phyloP scores from a whole-genome alignment of 2,113 vertebrate species.

The Vidua macroura region DNA sequence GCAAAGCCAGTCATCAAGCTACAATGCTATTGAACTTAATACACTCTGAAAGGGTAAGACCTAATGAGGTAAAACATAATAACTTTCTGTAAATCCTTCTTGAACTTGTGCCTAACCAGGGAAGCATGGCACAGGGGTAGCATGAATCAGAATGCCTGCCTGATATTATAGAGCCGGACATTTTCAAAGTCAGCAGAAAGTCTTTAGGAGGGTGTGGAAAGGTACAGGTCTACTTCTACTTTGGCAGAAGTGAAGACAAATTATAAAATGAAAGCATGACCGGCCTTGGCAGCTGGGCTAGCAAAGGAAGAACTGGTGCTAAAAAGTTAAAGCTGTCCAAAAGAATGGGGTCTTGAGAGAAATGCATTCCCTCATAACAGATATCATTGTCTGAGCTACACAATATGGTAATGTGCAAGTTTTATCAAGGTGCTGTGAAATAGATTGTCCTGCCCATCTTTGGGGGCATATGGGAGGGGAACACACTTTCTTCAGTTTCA shows the following conservation, averaged over 20 bases:
- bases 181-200: neutral
- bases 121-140: neutral
- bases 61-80: conserved; percentile 5
- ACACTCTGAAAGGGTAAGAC: neutral
- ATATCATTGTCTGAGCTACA: neutral
- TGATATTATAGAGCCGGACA: neutral
- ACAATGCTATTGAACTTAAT: neutral
- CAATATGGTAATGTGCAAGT: fast-evolving
- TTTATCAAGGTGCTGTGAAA: neutral
- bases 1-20: neutral
- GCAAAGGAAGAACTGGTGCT: neutral
- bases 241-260: neutral
- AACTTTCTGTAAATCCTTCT: neutral
- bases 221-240: neutral
- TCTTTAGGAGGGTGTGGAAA: neutral
- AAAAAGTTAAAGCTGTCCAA: neutral
- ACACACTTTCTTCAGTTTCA: neutral
- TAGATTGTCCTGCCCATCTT: neutral
- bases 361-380: neutral
- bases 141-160: neutral
- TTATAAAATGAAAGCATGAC: neutral
- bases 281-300: neutral
- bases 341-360: neutral
- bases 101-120: neutral
- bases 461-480: fast-evolving